A percentile compares a stretch with the other conserved stretches of the same genome.
phyloP scores from a whole-genome alignment of 35 echinoderm and acorn worm species.

The Apostichopus californicus region DNA sequence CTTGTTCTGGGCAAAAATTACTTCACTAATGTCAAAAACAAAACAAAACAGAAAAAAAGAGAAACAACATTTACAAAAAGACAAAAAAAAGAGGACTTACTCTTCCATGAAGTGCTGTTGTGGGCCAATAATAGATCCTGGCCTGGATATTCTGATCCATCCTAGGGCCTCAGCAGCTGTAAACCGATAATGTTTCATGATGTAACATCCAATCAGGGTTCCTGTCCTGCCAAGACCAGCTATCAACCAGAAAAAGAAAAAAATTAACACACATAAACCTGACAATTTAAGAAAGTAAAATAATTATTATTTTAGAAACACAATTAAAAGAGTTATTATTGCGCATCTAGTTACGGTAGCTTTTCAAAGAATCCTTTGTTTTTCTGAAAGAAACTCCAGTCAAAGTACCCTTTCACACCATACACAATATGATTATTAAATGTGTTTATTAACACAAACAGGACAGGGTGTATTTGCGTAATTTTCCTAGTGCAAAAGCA shows the following conservation, averaged over 20 bases:
- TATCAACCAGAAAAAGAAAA: slow-evolving; percentile 34
- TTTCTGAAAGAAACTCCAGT: too few relatives aligned
- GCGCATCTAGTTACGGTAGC: too few relatives aligned
- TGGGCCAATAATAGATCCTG: slow-evolving; percentile 96
- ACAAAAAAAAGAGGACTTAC: slow-evolving; percentile 66
- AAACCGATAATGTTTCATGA: slow-evolving; percentile 98
- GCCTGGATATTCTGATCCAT: slow-evolving; percentile 92
- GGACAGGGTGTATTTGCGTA: too few relatives aligned
- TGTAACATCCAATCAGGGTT: slow-evolving; percentile 95
- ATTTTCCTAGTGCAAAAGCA: too few relatives aligned
- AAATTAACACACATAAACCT: background rate
- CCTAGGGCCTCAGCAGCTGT: slow-evolving; percentile 95
- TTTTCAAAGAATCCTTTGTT: too few relatives aligned
- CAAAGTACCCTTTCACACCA: too few relatives aligned
- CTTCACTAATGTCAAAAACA: background rate
- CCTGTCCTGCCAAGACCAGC: slow-evolving; percentile 99
- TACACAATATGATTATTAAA: too few relatives aligned
- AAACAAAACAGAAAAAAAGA: background rate
- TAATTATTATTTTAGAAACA: too few relatives aligned
- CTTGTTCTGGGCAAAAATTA: too few relatives aligned
- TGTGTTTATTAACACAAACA: too few relatives aligned
- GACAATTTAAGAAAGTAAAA: too few relatives aligned
- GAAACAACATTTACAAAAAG: background rate
- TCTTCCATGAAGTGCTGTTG: slow-evolving; percentile 99
- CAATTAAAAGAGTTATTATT: too few relatives aligned